Evolutionary conservation across 2,888 invertebrate genomes (phyloP).

Genomic region (Trilocha varians): DNA sequence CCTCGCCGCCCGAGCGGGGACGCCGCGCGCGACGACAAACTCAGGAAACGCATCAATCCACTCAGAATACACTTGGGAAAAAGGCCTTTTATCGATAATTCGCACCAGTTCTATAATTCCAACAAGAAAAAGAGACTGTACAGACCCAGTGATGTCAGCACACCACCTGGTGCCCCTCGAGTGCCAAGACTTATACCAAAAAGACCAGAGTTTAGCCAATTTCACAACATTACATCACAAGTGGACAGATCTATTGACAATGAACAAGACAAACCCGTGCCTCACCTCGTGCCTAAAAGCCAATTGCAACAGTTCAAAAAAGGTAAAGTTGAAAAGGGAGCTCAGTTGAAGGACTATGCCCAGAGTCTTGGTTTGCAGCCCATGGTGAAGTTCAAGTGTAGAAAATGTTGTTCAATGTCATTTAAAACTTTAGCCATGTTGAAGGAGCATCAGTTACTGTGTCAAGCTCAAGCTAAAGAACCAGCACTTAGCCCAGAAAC

Average conservation of each 20-base stretch:
- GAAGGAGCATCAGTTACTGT: constrained; percentile 79
- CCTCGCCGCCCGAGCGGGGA: constrained; percentile 35
- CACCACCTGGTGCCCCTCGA: constrained; percentile 34
- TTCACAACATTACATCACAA: constrained; percentile 50
- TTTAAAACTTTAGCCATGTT: constrained; percentile 78
- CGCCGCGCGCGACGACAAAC: constrained; percentile 41
- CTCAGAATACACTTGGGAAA: constrained; percentile 63
- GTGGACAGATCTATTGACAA: constrained; percentile 34
- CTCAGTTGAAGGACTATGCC: constrained; percentile 75
- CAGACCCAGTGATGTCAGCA: constrained; percentile 44
- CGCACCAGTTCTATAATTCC: constrained; percentile 43
- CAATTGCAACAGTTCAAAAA: constrained; percentile 60
- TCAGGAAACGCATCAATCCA: constrained; percentile 58
- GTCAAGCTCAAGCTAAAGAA: constrained; percentile 65
- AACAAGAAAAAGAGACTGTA: constrained; percentile 49
- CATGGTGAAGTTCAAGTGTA: constrained; percentile 81
- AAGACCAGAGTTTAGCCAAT: constrained; percentile 39
- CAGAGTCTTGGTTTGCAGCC: constrained; percentile 82
- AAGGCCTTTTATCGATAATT: constrained; percentile 64
- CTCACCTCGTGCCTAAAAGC: constrained; percentile 63
- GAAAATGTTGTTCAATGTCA: constrained; percentile 79
- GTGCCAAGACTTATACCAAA: constrained; percentile 59
- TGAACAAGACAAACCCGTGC: constrained; percentile 62
- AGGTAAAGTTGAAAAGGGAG: constrained; percentile 54
- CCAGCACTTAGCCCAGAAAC: constrained; percentile 54